phyloP scores from a whole-genome alignment of 2,113 vertebrate species.

The Diglossa brunneiventris region DNA sequence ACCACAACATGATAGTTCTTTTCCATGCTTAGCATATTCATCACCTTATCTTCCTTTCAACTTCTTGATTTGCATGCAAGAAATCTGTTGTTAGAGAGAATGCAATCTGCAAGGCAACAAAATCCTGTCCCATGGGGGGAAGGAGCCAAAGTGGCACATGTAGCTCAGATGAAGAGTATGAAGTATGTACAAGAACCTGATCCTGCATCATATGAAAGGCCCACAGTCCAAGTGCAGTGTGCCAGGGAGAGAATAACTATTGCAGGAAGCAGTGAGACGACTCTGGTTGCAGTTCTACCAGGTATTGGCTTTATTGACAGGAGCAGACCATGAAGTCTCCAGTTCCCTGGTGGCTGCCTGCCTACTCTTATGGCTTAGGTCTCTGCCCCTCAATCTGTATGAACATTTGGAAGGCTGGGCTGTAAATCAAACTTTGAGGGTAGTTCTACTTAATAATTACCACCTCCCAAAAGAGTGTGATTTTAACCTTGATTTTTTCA shows the following conservation, averaged over 20 bases:
- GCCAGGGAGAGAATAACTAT: background rate
- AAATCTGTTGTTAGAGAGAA: background rate
- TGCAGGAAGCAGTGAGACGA: background rate
- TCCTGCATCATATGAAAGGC: background rate
- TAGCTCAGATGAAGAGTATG: background rate
- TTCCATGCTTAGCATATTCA: slow-evolving; percentile 33
- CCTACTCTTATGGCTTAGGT: background rate
- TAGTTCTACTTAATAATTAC: background rate
- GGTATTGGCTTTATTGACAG: background rate
- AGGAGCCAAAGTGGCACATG: background rate
- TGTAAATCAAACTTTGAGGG: background rate
- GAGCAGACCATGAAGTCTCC: background rate
- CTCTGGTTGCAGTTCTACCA: background rate
- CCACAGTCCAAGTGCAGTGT: accelerated
- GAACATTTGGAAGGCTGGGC: background rate
- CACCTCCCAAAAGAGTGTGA: background rate
- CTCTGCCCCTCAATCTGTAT: background rate
- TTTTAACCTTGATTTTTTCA: background rate
- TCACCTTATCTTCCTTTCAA: background rate
- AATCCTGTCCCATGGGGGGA: background rate
- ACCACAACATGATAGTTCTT: background rate
- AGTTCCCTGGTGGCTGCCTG: accelerated
- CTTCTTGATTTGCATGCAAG: slow-evolving; percentile 48
- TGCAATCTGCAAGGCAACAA: slow-evolving; percentile 1
- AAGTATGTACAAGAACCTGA: background rate